Evolutionary conservation across 2,113 vertebrate species (phyloP).

Genomic region (Cebidichthys violaceus): DNA sequence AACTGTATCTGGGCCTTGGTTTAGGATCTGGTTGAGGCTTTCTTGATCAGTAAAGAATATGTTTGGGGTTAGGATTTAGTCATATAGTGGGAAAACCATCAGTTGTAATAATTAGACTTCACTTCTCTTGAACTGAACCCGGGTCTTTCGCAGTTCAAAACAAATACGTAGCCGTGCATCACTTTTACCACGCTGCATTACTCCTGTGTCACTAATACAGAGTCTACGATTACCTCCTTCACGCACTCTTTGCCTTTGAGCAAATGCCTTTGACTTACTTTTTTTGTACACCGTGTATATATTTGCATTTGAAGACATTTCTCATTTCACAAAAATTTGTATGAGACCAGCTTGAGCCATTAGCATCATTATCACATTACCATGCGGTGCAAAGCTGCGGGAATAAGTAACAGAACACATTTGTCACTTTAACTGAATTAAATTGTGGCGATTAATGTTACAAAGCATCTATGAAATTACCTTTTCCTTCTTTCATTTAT

Average conservation of each 20-base stretch:
- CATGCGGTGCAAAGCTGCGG: conserved; percentile 50
- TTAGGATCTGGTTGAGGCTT: background rate
- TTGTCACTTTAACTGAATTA: conserved; percentile 61
- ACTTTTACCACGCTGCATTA: background rate
- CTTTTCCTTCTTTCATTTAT: conserved; percentile 47
- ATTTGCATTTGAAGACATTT: conserved; percentile 52
- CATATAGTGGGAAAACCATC: background rate
- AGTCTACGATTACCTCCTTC: conserved; percentile 13
- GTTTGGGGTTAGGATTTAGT: background rate
- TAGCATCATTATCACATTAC: conserved; percentile 69
- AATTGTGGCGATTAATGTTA: conserved; percentile 49
- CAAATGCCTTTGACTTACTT: conserved; percentile 20
- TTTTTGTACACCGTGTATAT: conserved; percentile 23
- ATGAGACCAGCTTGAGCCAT: conserved; percentile 43
- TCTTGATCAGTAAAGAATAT: background rate
- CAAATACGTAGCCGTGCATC: background rate
- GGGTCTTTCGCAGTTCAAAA: conserved; percentile 10
- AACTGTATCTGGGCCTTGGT: background rate
- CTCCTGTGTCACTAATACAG: background rate
- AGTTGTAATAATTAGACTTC: background rate
- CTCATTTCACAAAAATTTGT: conserved; percentile 45
- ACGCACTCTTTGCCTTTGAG: conserved; percentile 9
- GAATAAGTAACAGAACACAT: conserved; percentile 42
- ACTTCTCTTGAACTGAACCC: background rate
- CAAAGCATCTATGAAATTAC: conserved; percentile 50